Evolutionary conservation across 2,888 invertebrate species (phyloP).

Genomic region (Standfussiana lucernea): DNA sequence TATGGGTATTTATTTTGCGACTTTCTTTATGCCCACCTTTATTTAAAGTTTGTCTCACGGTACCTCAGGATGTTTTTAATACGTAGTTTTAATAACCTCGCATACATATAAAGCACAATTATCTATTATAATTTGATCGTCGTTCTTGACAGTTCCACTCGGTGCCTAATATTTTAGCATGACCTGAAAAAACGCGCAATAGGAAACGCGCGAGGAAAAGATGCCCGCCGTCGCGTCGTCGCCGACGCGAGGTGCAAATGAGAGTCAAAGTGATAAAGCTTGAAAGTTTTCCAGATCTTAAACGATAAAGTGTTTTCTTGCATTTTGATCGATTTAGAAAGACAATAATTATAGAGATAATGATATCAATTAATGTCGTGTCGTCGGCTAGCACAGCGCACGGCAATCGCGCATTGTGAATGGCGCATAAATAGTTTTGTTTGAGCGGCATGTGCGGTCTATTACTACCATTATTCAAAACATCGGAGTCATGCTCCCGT

Average conservation of each 20-base stretch:
- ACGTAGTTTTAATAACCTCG: slow-evolving; percentile 2
- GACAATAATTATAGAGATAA: not conserved
- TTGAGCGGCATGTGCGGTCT: slow-evolving; percentile 80
- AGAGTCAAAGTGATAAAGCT: not conserved
- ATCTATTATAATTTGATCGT: not conserved
- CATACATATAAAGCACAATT: not conserved
- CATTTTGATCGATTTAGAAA: not conserved
- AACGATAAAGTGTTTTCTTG: not conserved
- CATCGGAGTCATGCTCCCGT: slow-evolving; percentile 84
- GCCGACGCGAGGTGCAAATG: too few species aligned
- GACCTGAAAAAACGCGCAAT: not conserved
- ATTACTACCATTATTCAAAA: slow-evolving; percentile 86
- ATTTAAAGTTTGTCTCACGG: not conserved
- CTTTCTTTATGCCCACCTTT: not conserved
- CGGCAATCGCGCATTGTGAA: slow-evolving; percentile 55
- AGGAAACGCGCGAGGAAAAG: not conserved
- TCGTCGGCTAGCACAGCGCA: slow-evolving; percentile 42
- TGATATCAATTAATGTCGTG: slow-evolving; percentile 56
- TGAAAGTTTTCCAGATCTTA: not conserved
- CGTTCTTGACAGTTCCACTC: not conserved
- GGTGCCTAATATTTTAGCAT: not conserved
- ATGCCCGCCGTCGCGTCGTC: too few species aligned
- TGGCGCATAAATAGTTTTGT: slow-evolving; percentile 74
- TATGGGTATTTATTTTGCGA: slow-evolving; percentile 3
- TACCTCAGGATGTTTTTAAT: not conserved